Base-by-base conservation (phyloP, 2,113 vertebrate species). In the Colistium nudipinnis region DNA sequence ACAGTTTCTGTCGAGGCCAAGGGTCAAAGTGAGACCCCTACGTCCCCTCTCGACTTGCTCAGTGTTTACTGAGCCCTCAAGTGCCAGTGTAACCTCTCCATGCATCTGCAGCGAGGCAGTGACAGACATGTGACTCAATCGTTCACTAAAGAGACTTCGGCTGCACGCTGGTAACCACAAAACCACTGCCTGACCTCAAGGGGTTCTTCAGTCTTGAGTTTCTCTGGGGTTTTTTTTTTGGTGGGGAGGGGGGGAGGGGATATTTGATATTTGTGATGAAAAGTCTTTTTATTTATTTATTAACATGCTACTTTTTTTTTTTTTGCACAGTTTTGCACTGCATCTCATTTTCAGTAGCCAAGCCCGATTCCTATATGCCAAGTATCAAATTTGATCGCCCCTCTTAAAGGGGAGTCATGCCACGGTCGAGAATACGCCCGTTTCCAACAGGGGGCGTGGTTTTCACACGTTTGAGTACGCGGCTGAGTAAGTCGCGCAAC, bases 71-170 rank as follows among this genome's bases (percentile, higher is more conserved):
- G 70, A 76, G 62, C 36, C 62, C 65, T 35, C 53, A 70, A 78
- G 73, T 78, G 70, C 73, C 80, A 55, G 61, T 28, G 16, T 28
- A 45, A 43, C 24, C 51, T 68, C 41, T 72, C 35, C 36, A 49
- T 25, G 41, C 39, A 51, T 51, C 24, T 70, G 35, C 63, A 35
- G 36, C 38, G 31, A 77, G 54, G 57, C 49, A 66, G 30, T 59
- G 44, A 75, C 43, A 39, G 79, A 78, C 57, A 67, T 63, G 51
- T 60, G 25, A 72, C 76, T 81, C 72, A 65, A 59, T 73, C 41
- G 76, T 72, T 82, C 65, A 78, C 60, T 51, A 1, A 41, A 59
- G 44, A 68, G 49, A 65, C 59, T 9, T 1, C 13, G 33, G 57
- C 41, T 70, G 45, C 43, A 51, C 28, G 13, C 55, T 24, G 44